Evolutionary conservation across 1,140 invertebrate genomes (phyloP).

Genomic region (Sipha flava): DNA sequence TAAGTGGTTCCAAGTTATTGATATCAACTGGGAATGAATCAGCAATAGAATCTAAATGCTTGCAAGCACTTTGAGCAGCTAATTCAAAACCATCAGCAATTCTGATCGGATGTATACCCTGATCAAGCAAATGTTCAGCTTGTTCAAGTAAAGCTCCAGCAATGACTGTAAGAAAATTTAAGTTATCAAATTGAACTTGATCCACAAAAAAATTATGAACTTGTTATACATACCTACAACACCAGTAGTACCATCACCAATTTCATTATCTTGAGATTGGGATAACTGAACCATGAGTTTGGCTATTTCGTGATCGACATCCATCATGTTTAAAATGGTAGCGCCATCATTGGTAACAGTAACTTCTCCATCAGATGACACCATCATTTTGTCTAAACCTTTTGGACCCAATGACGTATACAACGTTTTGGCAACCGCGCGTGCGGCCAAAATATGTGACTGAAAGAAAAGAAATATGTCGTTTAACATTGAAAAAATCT

Average conservation of each 20-base stretch:
- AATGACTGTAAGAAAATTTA: slow-evolving; percentile 50
- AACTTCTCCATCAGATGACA: slow-evolving; percentile 94
- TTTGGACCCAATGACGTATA: slow-evolving; percentile 94
- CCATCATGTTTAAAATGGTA: slow-evolving; percentile 98
- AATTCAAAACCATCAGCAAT: slow-evolving; percentile 99
- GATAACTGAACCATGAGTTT: slow-evolving; percentile 97
- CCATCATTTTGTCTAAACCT: slow-evolving; percentile 91
- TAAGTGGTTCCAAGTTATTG: slow-evolving; percentile 76
- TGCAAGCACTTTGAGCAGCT: slow-evolving; percentile 82
- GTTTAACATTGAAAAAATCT: too few relatives aligned
- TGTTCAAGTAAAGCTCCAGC: slow-evolving; percentile 91
- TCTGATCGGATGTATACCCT: slow-evolving; percentile 96
- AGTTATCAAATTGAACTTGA: not conserved
- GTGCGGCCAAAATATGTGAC: slow-evolving; percentile 94
- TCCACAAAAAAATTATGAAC: not conserved
- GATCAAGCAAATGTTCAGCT: slow-evolving; percentile 84
- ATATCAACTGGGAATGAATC: slow-evolving; percentile 79
- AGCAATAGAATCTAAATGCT: slow-evolving; percentile 80
- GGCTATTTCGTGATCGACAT: slow-evolving; percentile 97
- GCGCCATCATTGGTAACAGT: slow-evolving; percentile 99
- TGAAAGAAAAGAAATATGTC: slow-evolving; percentile 47
- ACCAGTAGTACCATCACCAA: slow-evolving; percentile 98
- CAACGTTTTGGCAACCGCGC: slow-evolving; percentile 80
- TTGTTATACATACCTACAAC: slow-evolving; percentile 70
- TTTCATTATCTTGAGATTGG: slow-evolving; percentile 99